phyloP scores from a whole-genome alignment of 2,113 vertebrate species.

The Chloropsis cyanopogon region DNA sequence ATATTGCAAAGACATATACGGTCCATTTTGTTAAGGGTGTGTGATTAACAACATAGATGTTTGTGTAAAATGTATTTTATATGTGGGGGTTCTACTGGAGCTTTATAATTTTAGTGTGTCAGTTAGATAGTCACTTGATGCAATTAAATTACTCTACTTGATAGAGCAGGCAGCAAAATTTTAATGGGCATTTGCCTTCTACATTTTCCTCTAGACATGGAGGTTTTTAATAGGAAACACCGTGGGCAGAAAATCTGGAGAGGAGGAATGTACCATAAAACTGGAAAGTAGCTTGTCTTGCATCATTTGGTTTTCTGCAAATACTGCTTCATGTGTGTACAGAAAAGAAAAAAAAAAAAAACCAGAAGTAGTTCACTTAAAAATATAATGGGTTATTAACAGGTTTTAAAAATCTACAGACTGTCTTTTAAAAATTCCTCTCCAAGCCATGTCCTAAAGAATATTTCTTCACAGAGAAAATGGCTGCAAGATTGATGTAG shows the following conservation, averaged over 20 bases:
- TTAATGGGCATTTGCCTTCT: neutral
- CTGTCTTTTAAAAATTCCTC: neutral
- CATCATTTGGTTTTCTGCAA: neutral
- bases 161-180: neutral
- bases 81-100: neutral
- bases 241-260: neutral
- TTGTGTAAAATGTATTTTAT: neutral
- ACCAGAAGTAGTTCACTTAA: neutral
- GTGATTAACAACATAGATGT: neutral
- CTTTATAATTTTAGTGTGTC: neutral
- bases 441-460: neutral
- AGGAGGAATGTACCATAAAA: neutral
- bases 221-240: neutral
- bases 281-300: neutral
- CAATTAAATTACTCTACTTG: conserved; percentile 1
- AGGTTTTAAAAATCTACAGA: neutral
- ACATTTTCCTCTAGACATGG: neutral
- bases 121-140: neutral
- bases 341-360: neutral
- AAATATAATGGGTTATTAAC: neutral
- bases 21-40: neutral
- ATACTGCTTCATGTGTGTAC: neutral
- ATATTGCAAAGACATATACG: neutral
- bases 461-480: neutral
- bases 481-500: neutral